Percentiles rank a stretch among this genome's conserved stretches.
Conservation (phyloP, 2,113 vertebrate genomes). For the Psephotus haematonotus region DNA sequence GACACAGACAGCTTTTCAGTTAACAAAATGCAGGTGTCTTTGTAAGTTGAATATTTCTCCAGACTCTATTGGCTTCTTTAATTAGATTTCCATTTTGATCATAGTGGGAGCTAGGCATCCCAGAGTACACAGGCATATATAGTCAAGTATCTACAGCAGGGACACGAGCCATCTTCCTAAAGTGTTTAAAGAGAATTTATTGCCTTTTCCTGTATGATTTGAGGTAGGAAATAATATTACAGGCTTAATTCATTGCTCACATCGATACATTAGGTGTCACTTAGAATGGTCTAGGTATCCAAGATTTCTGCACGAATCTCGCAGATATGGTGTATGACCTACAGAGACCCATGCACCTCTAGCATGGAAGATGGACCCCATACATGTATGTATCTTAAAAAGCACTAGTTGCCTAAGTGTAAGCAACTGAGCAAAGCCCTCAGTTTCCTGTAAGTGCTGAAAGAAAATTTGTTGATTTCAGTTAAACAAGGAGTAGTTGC, state of each 20-base stretch:
- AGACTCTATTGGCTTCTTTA: background rate
- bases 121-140: background rate
- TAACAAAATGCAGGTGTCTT: background rate
- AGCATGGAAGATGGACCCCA: background rate
- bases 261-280: background rate
- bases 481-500: background rate
- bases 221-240: background rate
- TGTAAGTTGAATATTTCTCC: background rate
- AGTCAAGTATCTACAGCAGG: background rate
- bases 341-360: background rate
- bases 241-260: background rate
- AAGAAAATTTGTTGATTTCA: background rate
- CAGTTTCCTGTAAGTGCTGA: background rate
- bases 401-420: background rate
- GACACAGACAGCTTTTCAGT: background rate
- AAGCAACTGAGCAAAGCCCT: background rate
- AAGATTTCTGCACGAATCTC: background rate
- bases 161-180: accelerated
- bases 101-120: background rate
- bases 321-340: background rate
- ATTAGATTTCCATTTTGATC: background rate
- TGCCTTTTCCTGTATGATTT: background rate
- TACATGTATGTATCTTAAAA: background rate
- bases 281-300: background rate
- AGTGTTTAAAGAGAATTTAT: background rate